Percentiles rank a stretch among this genome's conserved stretches.
phyloP scores from a whole-genome alignment of 1,140 invertebrate species.

The Drosophila ohnishii region DNA sequence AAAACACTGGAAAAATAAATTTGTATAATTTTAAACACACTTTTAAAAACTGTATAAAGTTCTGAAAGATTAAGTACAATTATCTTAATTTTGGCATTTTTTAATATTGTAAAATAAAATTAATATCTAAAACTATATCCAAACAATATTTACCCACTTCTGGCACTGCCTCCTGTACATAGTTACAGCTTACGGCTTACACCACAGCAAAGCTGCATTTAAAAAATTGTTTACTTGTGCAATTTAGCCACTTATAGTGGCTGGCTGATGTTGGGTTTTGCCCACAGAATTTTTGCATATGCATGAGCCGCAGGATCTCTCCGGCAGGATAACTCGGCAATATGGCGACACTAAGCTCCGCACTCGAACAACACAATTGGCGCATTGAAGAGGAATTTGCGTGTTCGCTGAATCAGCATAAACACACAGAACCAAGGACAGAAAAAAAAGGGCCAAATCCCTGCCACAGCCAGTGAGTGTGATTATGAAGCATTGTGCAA shows the following conservation, averaged over 20 bases:
- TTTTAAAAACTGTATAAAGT: not conserved
- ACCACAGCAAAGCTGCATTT: constrained; percentile 24
- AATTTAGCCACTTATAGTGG: constrained; percentile 56
- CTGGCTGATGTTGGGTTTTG: not conserved
- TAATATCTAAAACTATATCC: not conserved
- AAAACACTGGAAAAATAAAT: not conserved
- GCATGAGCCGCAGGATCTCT: constrained; percentile 53
- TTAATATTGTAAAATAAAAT: not conserved
- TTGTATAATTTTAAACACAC: not conserved
- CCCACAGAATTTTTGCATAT: constrained; percentile 58
- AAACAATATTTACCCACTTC: not conserved
- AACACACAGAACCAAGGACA: not conserved
- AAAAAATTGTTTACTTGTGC: constrained; percentile 65
- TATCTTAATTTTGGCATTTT: not conserved
- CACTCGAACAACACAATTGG: constrained; percentile 65
- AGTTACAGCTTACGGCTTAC: constrained; percentile 14
- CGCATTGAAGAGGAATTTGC: constrained; percentile 42
- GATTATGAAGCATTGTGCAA: constrained; percentile 71
- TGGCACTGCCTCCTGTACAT: not conserved
- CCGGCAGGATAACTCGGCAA: constrained; percentile 25
- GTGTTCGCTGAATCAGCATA: constrained; percentile 55
- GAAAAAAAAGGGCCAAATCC: not conserved
- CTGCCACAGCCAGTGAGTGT: constrained; percentile 14
- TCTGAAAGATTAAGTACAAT: no score
- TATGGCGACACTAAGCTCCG: constrained; percentile 66